Percentiles rank a stretch among this genome's conserved stretches.
Evolutionary conservation across 2,888 invertebrate genomes (phyloP).

Genomic region (Plebejus argus): DNA sequence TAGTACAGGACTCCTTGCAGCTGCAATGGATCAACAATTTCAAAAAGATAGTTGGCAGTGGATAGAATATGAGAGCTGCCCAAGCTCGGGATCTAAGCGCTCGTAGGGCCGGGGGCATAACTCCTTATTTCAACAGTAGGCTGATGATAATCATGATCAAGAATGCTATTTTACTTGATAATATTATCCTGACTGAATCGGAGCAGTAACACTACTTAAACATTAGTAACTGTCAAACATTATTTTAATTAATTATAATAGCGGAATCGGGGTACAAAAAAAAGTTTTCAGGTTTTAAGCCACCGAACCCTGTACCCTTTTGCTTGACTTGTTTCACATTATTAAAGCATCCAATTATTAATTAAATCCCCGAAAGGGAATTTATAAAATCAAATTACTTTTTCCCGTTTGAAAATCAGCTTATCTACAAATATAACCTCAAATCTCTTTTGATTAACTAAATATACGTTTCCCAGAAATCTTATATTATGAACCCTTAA

Average conservation of each 20-base stretch:
- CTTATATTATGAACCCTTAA: background rate
- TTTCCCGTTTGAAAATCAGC: background rate
- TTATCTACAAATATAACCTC: background rate
- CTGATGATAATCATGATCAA: background rate
- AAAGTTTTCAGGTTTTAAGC: background rate
- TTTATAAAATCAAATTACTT: background rate
- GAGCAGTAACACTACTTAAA: too few species aligned
- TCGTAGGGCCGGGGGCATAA: too few species aligned
- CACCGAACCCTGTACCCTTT: background rate
- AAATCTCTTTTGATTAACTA: background rate
- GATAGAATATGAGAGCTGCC: too few species aligned
- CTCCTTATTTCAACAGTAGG: too few species aligned
- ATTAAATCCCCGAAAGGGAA: conserved; percentile 6
- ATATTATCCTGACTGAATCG: too few species aligned
- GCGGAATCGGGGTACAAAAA: background rate
- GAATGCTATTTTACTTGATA: background rate
- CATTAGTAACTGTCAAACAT: too few species aligned
- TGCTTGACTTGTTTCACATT: background rate
- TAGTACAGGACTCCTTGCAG: too few species aligned
- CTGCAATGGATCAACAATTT: too few species aligned
- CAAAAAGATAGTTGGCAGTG: too few species aligned
- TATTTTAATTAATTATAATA: background rate
- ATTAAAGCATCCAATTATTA: conserved; percentile 2
- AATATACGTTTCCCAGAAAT: background rate
- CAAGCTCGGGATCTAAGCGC: too few species aligned